Conservation (phyloP, 2,888 invertebrate genomes). For the Diarsia rubi region DNA sequence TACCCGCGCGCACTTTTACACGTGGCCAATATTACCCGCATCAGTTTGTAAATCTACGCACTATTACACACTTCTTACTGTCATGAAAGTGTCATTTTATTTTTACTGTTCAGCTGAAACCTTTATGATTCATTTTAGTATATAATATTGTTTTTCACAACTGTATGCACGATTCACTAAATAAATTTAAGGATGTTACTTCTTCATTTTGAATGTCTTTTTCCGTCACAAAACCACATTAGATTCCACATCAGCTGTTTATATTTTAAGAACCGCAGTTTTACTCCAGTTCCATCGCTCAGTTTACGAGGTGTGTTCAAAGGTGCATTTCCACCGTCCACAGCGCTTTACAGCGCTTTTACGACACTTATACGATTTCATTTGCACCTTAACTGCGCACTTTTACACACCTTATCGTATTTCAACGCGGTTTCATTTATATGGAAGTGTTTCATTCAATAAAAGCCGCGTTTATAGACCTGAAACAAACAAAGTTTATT, state of each 20-base stretch:
- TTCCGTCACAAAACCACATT: background rate
- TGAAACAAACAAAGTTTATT: constrained; percentile 54
- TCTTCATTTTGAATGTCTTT: background rate
- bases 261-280: background rate
- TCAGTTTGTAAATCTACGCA: no score
- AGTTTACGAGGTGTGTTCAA: constrained; percentile 23
- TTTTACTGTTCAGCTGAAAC: background rate
- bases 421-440: constrained; percentile 18
- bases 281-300: background rate
- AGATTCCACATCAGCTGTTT: constrained; percentile 12
- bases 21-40: background rate
- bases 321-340: constrained; percentile 22
- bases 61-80: background rate
- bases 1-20: background rate
- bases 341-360: constrained; percentile 43
- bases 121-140: background rate
- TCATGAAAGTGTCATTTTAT: background rate
- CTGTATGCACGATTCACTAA: background rate
- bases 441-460: constrained; percentile 28
- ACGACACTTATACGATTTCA: constrained; percentile 51
- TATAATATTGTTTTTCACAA: background rate
- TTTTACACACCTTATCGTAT: constrained; percentile 42
- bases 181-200: background rate
- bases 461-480: constrained; percentile 33
- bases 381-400: constrained; percentile 53